Evolutionary conservation across 1,140 invertebrate species (phyloP).

Genomic region (Trichoplusia ni): DNA sequence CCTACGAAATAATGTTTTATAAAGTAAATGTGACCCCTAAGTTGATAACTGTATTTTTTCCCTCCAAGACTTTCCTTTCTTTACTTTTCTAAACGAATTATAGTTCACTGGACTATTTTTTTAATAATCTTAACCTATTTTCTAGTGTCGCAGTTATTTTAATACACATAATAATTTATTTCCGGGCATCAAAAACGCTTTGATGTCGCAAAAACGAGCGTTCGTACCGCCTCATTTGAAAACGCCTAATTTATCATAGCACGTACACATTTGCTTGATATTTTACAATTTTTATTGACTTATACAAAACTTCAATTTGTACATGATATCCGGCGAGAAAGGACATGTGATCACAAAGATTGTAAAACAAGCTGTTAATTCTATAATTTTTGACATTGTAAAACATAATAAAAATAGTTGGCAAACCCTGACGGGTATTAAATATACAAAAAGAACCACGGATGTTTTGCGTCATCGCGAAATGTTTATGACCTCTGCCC

Average conservation of each 20-base stretch:
- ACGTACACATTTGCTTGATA: not conserved
- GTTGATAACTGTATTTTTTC: not conserved
- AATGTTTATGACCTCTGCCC: constrained; percentile 38
- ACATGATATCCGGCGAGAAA: not conserved
- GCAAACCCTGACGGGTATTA: constrained; percentile 37
- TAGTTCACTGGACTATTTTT: not conserved
- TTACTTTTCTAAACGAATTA: not conserved
- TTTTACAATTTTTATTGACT: constrained; percentile 22
- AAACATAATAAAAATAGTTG: constrained; percentile 63
- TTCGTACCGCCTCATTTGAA: constrained; percentile 16
- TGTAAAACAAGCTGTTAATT: constrained; percentile 45
- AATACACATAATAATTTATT: constrained; percentile 32
- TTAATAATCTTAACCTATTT: constrained; percentile 26
- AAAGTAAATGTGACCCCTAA: too few relatives aligned
- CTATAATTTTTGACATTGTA: constrained; percentile 52
- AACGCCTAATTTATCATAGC: constrained; percentile 17
- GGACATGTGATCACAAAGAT: constrained; percentile 32
- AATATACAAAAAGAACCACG: constrained; percentile 11
- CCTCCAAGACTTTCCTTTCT: too few relatives aligned
- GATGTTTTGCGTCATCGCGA: constrained; percentile 11
- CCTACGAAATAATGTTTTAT: too few relatives aligned
- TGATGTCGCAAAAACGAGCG: constrained; percentile 15
- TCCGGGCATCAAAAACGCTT: constrained; percentile 22
- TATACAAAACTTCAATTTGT: constrained; percentile 23
- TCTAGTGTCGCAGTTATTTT: constrained; percentile 25